phyloP scores from a whole-genome alignment of 2,888 invertebrate species.

The Heliconius cydno region DNA sequence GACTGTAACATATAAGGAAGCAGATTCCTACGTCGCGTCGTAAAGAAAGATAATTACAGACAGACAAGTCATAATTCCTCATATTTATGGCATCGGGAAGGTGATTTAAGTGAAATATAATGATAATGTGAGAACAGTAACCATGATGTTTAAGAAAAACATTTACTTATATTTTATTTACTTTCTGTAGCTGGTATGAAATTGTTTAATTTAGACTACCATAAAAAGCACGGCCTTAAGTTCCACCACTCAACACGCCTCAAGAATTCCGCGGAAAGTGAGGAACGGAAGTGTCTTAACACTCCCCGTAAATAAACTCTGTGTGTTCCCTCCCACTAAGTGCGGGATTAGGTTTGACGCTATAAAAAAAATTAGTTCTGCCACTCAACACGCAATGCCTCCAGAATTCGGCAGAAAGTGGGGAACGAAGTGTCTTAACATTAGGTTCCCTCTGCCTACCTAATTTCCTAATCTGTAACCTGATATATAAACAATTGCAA shows the following conservation, averaged over 20 bases:
- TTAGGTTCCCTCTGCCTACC: too few species aligned
- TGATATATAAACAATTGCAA: too few species aligned
- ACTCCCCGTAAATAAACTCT: neutral
- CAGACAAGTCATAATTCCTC: conserved; percentile 7
- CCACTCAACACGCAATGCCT: too few species aligned
- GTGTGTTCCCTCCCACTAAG: neutral
- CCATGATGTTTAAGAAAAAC: conserved; percentile 17
- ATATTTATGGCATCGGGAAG: conserved; percentile 6
- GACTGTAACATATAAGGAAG: conserved; percentile 8
- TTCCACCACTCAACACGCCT: too few species aligned
- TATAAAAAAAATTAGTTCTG: too few species aligned
- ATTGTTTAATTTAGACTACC: too few species aligned
- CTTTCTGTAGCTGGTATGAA: conserved; percentile 11
- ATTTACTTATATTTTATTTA: conserved; percentile 11
- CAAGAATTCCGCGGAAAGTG: neutral
- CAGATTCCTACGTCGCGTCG: conserved; percentile 14
- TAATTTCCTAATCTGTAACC: too few species aligned
- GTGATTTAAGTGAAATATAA: conserved; percentile 16
- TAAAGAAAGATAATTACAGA: conserved; percentile 23
- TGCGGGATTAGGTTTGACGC: neutral
- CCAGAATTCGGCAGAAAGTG: too few species aligned
- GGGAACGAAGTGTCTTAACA: too few species aligned
- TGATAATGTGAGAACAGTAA: conserved; percentile 18
- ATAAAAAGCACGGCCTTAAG: too few species aligned
- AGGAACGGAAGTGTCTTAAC: neutral